Conservation (phyloP, 2,888 invertebrate genomes). For the Auanema sp. region DNA sequence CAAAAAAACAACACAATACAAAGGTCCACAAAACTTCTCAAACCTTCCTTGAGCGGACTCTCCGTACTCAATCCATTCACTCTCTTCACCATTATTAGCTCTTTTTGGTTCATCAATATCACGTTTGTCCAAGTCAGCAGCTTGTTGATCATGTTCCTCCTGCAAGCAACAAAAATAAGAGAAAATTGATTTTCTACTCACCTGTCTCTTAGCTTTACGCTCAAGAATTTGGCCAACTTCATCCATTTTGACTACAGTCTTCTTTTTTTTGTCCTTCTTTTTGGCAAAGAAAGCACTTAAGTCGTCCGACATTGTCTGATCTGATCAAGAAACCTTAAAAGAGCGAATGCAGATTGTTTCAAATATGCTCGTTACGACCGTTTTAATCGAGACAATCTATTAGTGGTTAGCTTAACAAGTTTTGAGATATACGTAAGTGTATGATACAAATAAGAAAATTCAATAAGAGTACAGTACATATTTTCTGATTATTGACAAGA, state of each 20-base stretch:
- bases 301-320: constrained; percentile 48
- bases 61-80: constrained; percentile 51
- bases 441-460: no score
- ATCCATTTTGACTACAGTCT: constrained; percentile 51
- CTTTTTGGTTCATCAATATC: constrained; percentile 21
- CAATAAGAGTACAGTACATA: no score
- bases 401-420: no score
- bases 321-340: constrained; percentile 14
- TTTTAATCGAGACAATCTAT: no score
- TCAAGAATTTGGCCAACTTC: constrained; percentile 55
- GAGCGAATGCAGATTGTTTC: not conserved
- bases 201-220: constrained; percentile 45
- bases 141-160: constrained; percentile 40
- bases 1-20: constrained; percentile 1
- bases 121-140: constrained; percentile 30
- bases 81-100: constrained; percentile 34
- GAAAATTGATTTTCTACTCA: constrained; percentile 12
- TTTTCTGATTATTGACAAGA: no score
- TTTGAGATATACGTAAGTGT: no score
- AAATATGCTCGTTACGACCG: no score
- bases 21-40: constrained; percentile 6
- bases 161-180: constrained; percentile 9
- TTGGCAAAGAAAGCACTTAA: constrained; percentile 58
- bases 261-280: constrained; percentile 59
- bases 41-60: constrained; percentile 36